Evolutionary conservation across 2,113 vertebrate species (phyloP).

Genomic region (Irena cyanogastra): DNA sequence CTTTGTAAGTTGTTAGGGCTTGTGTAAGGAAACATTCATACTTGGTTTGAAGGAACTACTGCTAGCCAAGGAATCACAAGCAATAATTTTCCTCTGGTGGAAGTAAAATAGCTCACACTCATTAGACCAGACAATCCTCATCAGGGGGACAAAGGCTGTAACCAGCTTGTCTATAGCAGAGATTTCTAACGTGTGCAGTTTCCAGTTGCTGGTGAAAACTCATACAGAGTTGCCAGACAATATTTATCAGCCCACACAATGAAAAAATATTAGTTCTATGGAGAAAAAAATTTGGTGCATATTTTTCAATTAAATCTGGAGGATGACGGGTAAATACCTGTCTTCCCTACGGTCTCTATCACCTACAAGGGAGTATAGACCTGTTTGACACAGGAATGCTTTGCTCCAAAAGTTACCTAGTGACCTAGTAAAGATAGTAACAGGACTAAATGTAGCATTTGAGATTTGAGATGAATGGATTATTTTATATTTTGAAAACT

Average conservation of each 20-base stretch:
- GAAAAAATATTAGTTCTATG: neutral
- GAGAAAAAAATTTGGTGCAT: neutral
- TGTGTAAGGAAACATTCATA: neutral
- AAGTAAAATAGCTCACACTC: constrained; percentile 18
- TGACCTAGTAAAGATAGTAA: neutral
- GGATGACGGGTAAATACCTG: neutral
- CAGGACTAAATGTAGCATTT: neutral
- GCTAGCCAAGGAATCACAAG: neutral
- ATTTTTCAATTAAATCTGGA: neutral
- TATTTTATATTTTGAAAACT: constrained; percentile 25
- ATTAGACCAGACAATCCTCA: neutral
- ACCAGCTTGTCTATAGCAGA: neutral
- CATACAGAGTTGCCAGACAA: neutral
- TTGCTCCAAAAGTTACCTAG: neutral
- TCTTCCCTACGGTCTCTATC: neutral
- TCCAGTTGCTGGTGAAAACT: constrained; percentile 9
- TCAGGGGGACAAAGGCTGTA: neutral
- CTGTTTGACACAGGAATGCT: neutral
- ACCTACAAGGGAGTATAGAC: neutral
- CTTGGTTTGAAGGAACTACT: neutral
- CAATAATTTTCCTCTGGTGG: neutral
- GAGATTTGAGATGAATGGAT: neutral
- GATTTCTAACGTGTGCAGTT: neutral
- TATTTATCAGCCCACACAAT: constrained; percentile 4
- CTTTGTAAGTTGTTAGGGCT: neutral